Evolutionary conservation across 1,140 invertebrate genomes (phyloP).

Genomic region (Hylyphantes graminicola): DNA sequence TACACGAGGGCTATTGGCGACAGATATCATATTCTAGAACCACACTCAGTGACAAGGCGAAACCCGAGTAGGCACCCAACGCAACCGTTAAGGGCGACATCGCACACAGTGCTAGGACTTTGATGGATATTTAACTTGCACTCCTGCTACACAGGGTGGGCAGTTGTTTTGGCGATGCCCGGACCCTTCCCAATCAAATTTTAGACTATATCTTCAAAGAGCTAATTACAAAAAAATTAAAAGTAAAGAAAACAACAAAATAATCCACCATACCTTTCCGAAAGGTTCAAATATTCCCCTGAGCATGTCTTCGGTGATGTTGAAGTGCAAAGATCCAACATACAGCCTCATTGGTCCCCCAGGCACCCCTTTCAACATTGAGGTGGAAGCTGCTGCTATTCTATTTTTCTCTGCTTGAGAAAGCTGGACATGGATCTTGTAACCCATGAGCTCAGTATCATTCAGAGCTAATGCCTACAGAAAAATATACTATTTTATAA

Average conservation of each 20-base stretch:
- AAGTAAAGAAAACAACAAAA: background rate
- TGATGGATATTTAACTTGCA: no score
- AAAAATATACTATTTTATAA: constrained; percentile 61
- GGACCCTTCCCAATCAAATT: no score
- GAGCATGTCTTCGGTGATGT: constrained; percentile 99
- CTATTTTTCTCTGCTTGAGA: constrained; percentile 99
- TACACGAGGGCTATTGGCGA: no score
- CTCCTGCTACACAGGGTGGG: no score
- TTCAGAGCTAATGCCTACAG: constrained; percentile 92
- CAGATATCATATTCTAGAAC: no score
- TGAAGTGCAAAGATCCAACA: constrained; percentile 97
- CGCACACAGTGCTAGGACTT: no score
- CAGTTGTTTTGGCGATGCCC: no score
- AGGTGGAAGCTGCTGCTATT: constrained; percentile 65
- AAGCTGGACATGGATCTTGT: constrained; percentile 98
- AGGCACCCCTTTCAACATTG: constrained; percentile 65
- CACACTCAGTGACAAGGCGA: no score
- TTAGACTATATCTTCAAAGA: no score
- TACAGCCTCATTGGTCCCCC: constrained; percentile 97
- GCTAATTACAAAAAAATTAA: background rate
- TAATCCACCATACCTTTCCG: constrained; percentile 76
- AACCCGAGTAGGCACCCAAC: no score
- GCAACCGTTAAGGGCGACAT: no score
- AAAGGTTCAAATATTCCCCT: constrained; percentile 99
- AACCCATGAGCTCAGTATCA: constrained; percentile 94